Evolutionary conservation across 2,797 vertebrate genomes (phyloP).

Genomic region (Diceros bicornis): DNA sequence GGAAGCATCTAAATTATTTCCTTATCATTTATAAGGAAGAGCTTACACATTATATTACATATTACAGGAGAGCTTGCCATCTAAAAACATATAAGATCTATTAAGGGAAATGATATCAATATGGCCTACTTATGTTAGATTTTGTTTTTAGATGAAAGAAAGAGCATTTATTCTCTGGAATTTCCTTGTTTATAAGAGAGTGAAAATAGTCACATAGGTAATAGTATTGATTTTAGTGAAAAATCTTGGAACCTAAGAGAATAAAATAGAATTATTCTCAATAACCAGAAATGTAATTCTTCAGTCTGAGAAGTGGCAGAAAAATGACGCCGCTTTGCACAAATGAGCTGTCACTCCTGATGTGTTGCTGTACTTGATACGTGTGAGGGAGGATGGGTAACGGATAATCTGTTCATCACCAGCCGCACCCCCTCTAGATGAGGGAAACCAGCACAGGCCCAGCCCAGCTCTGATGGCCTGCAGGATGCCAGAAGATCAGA

Average conservation of each 20-base stretch:
- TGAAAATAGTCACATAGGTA: background rate
- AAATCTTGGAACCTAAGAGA: background rate
- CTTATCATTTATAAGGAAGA: background rate
- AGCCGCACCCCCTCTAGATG: background rate
- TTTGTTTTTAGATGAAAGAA: background rate
- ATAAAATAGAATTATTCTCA: slow-evolving; percentile 14
- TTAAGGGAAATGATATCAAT: slow-evolving; percentile 10
- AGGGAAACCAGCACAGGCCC: background rate
- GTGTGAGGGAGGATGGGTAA: accelerated
- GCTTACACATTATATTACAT: background rate
- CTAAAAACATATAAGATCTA: background rate
- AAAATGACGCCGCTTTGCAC: background rate
- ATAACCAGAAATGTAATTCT: background rate
- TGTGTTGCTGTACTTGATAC: background rate
- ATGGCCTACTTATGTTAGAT: background rate
- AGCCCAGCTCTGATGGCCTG: background rate
- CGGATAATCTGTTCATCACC: accelerated
- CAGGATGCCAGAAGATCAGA: background rate
- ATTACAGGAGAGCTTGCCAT: background rate
- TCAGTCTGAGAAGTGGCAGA: background rate
- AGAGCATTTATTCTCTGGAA: background rate
- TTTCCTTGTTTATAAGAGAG: slow-evolving; percentile 61
- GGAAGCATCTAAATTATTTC: background rate
- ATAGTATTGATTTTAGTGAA: background rate
- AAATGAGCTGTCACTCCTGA: background rate